Base-by-base conservation (phyloP, 2,888 invertebrate genomes). In the Idaea straminata region DNA sequence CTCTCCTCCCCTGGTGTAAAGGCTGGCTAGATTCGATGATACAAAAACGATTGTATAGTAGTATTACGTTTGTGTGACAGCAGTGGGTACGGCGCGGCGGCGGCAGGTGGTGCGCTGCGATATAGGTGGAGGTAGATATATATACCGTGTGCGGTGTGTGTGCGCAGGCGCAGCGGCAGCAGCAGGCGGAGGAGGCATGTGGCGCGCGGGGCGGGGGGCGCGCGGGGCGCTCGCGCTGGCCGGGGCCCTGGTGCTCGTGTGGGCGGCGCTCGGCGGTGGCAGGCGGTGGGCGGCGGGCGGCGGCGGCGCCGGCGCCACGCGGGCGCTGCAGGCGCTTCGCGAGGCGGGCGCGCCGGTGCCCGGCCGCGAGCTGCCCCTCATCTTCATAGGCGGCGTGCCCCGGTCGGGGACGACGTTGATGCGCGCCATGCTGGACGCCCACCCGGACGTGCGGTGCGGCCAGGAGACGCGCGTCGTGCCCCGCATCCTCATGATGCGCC, bases 401-500 rank as follows among this genome's bases (percentile, higher is more conserved):
- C 95, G 99, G 77, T 99, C 98, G 63, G 99, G 99, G 64, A 99
- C 99, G 61, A 99, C 99, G 70, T 94, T 99, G 76, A 98, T 99
- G 97, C 95, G 99, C 80, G 99, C 98, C 72, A 98, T 99, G 98
- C 93, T 99, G 79, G 99, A 99, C 92, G 99, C 99, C 71, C 99
- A 99, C 94, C 98, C 98, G 15, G 97, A 97, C 79, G 97, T 99
- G 82, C 96, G 98, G 87, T 99, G 99, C 89, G 99, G 99, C 16
- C 99, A 99, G 91, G 99, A 99, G 93, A 98, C 98, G 68, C 95
- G 99, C 75, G 98, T 99, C 64, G 98, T 99, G 86, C 99, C 99
- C 64, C 95, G 99, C 78, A 96, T 99, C 81, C 95, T 99, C 72
- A 98, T 98, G 89, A 96, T 99, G 94, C 95, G 98, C 74, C 96